These are phyloP conservation scores for Brachionus rubens DNA, from an alignment of 1,140 invertebrate genomes.

Conservation along the genomic window DNA sequence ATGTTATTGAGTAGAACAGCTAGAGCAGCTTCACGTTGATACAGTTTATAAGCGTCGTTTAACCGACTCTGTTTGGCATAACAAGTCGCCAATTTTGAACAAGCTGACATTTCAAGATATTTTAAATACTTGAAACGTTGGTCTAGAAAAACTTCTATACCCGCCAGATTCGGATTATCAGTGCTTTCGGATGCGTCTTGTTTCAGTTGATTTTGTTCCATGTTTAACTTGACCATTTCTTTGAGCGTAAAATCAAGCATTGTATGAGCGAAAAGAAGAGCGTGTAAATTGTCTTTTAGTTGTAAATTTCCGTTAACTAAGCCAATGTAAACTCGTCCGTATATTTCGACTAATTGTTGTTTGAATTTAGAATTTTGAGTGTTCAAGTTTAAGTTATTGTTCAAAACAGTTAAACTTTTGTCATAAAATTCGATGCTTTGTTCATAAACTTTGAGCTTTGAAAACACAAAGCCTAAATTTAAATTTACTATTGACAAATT, in stretches of 20 bases:
- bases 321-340: conserved; percentile 26
- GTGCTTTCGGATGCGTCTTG: not conserved
- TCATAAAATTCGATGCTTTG: conserved; percentile 24
- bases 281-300: conserved; percentile 23
- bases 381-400: not conserved
- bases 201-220: conserved; percentile 22
- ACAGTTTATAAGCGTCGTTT: conserved; percentile 17
- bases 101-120: conserved; percentile 44
- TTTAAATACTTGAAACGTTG: conserved; percentile 38
- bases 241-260: conserved; percentile 44
- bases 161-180: not conserved
- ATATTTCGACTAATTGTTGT: conserved; percentile 21
- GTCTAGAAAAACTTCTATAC: not conserved
- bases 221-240: conserved; percentile 41
- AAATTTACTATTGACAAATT: conserved; percentile 19
- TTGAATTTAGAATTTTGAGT: not conserved
- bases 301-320: conserved; percentile 24
- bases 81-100: conserved; percentile 41
- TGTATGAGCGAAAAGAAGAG: conserved; percentile 6
- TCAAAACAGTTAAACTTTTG: conserved; percentile 2
- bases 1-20: conserved; percentile 18
- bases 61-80: conserved; percentile 34
- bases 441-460: conserved; percentile 4
- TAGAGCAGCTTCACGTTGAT: conserved; percentile 25
- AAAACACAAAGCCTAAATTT: conserved; percentile 36